phyloP scores from a whole-genome alignment of 1,140 invertebrate genomes.

The Orius insidiosus region DNA sequence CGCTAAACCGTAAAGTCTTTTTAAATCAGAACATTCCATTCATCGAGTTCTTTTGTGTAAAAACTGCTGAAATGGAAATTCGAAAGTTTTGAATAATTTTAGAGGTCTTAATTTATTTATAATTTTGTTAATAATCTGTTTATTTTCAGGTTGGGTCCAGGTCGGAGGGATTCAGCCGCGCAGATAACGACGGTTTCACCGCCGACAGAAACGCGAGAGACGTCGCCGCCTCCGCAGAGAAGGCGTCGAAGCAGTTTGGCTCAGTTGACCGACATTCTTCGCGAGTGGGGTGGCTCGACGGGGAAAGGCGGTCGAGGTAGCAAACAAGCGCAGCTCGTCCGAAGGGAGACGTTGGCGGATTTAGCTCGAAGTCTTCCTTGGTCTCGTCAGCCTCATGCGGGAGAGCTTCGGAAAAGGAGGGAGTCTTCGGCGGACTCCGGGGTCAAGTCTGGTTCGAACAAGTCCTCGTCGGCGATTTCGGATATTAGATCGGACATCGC shows the following conservation, averaged over 20 bases:
- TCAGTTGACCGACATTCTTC: constrained; percentile 68
- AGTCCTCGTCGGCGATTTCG: constrained; percentile 39
- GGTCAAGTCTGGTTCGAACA: constrained; percentile 51
- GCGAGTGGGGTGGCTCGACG: constrained; percentile 55
- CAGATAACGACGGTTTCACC: constrained; percentile 72
- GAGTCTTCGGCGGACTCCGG: constrained; percentile 69
- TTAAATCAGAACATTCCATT: too few species aligned
- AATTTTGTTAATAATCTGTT: not conserved
- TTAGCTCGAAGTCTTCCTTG: constrained; percentile 54
- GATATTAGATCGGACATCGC: constrained; percentile 54
- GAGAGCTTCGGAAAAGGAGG: constrained; percentile 39
- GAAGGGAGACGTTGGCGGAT: constrained; percentile 70
- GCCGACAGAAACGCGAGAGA: constrained; percentile 47
- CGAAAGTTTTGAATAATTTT: too few species aligned
- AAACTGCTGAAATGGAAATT: too few species aligned
- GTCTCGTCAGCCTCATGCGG: constrained; percentile 33
- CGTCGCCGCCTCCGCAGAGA: constrained; percentile 41
- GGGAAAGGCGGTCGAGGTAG: constrained; percentile 31
- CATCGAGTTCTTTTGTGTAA: too few species aligned
- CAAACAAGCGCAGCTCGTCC: constrained; percentile 41
- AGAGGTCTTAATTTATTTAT: too few species aligned
- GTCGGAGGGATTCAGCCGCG: constrained; percentile 66
- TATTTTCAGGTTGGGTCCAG: constrained; percentile 28
- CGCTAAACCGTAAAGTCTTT: too few species aligned
- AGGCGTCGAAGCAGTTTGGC: constrained; percentile 65